Percentiles rank a stretch among this genome's conserved stretches.
These are phyloP conservation scores for Drosophila anomalata DNA, from an alignment of 2,888 invertebrate species.

Conservation along the genomic window DNA sequence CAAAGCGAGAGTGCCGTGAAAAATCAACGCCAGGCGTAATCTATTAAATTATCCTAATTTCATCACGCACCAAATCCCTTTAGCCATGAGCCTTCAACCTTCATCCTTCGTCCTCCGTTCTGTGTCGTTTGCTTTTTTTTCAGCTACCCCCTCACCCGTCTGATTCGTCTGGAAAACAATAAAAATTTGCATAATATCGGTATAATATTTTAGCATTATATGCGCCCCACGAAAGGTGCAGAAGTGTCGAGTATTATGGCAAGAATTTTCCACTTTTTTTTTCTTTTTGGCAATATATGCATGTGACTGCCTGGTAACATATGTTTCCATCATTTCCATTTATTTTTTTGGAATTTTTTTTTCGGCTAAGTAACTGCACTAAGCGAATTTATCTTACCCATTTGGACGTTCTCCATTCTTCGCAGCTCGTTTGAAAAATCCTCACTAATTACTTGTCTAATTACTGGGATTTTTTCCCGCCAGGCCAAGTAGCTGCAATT, in stretches of 20 bases:
- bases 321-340: slow-evolving; percentile 50
- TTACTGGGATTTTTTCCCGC: slow-evolving; percentile 68
- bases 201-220: slow-evolving; percentile 81
- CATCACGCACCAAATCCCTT: slow-evolving; percentile 78
- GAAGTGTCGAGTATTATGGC: slow-evolving; percentile 67
- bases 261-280: slow-evolving; percentile 22
- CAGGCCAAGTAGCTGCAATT: slow-evolving; percentile 73
- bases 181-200: slow-evolving; percentile 82
- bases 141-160: slow-evolving; percentile 8
- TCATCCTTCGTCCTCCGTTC: slow-evolving; percentile 25
- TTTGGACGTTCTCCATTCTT: slow-evolving; percentile 25
- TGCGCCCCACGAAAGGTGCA: slow-evolving; percentile 61
- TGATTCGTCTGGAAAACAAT: slow-evolving; percentile 71
- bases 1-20: slow-evolving; percentile 46
- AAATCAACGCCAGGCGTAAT: slow-evolving; percentile 76
- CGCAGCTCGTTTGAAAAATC: slow-evolving; percentile 60
- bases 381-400: slow-evolving; percentile 46
- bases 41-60: slow-evolving; percentile 81
- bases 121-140: not conserved
- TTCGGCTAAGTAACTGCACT: slow-evolving; percentile 27
- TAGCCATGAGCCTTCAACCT: slow-evolving; percentile 52
- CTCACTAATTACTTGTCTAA: slow-evolving; percentile 79
- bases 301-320: slow-evolving; percentile 51
- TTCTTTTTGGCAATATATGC: slow-evolving; percentile 4
- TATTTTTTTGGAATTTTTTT: slow-evolving; percentile 4